phyloP scores from a whole-genome alignment of 2,113 vertebrate species.

The Galbula dea region DNA sequence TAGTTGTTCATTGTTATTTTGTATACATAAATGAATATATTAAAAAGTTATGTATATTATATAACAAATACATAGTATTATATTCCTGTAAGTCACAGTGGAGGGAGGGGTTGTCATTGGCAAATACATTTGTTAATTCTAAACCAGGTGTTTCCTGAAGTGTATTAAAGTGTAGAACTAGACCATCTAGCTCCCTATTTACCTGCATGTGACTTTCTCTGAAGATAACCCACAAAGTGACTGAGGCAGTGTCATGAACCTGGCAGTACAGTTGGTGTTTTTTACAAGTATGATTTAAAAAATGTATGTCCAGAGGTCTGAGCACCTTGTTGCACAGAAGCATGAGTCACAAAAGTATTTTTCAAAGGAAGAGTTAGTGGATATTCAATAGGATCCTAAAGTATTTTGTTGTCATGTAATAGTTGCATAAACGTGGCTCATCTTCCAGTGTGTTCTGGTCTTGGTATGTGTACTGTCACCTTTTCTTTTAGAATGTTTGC shows the following conservation, averaged over 20 bases:
- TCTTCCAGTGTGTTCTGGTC: not conserved
- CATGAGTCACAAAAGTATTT: not conserved
- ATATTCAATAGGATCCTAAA: not conserved
- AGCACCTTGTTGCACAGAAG: not conserved
- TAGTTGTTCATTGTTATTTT: not conserved
- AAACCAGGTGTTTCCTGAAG: not conserved
- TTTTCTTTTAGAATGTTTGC: not conserved
- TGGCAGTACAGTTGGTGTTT: not conserved
- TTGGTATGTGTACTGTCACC: accelerated
- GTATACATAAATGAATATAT: not conserved
- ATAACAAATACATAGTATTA: not conserved
- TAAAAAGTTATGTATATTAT: not conserved
- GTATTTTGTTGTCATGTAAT: not conserved
- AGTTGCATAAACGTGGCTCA: not conserved
- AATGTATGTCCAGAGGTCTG: not conserved
- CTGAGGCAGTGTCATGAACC: not conserved
- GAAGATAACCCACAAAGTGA: not conserved
- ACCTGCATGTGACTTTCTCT: not conserved
- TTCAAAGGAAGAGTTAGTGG: not conserved
- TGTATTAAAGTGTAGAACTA: not conserved
- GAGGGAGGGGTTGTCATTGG: not conserved
- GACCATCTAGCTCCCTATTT: not conserved
- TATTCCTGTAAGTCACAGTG: not conserved
- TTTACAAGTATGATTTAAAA: not conserved
- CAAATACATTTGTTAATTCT: not conserved